Evolutionary conservation across 2,888 invertebrate genomes (phyloP).

Genomic region (Andrena camellia): DNA sequence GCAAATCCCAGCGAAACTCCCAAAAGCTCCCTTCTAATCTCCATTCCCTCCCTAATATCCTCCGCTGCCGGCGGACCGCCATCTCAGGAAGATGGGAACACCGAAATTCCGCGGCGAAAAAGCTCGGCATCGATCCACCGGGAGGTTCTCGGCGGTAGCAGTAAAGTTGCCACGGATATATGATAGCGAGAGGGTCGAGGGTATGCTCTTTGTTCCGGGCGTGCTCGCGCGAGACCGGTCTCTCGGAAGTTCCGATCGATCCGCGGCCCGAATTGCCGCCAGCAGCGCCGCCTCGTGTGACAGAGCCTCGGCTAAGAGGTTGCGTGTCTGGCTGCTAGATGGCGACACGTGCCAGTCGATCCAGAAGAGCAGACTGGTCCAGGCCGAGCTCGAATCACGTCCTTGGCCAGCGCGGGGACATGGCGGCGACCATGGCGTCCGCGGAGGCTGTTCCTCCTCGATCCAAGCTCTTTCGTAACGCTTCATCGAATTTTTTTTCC

Average conservation of each 20-base stretch:
- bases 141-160: not conserved
- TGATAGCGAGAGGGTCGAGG: slow-evolving; percentile 38
- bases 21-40: slow-evolving; percentile 11
- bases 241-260: slow-evolving; percentile 51
- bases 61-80: slow-evolving; percentile 23
- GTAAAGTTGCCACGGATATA: slow-evolving; percentile 18
- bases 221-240: not conserved
- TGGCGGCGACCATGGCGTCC: slow-evolving; percentile 72
- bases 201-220: slow-evolving; percentile 11
- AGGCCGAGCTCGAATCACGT: slow-evolving; percentile 76
- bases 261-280: slow-evolving; percentile 3
- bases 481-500: slow-evolving; percentile 34
- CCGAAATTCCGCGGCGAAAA: slow-evolving; percentile 1
- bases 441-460: slow-evolving; percentile 12
- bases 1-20: slow-evolving; percentile 13
- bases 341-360: slow-evolving; percentile 81
- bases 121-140: slow-evolving; percentile 31
- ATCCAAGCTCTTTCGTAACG: slow-evolving; percentile 48
- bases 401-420: slow-evolving; percentile 66
- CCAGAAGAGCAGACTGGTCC: slow-evolving; percentile 70
- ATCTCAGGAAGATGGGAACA: slow-evolving; percentile 16
- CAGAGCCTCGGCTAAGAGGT: slow-evolving; percentile 75
- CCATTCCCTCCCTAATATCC: slow-evolving; percentile 11
- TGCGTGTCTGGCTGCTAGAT: slow-evolving; percentile 77
- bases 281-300: slow-evolving; percentile 75